Evolutionary conservation across 2,888 invertebrate genomes (phyloP).

Genomic region (Aethes cnicana): DNA sequence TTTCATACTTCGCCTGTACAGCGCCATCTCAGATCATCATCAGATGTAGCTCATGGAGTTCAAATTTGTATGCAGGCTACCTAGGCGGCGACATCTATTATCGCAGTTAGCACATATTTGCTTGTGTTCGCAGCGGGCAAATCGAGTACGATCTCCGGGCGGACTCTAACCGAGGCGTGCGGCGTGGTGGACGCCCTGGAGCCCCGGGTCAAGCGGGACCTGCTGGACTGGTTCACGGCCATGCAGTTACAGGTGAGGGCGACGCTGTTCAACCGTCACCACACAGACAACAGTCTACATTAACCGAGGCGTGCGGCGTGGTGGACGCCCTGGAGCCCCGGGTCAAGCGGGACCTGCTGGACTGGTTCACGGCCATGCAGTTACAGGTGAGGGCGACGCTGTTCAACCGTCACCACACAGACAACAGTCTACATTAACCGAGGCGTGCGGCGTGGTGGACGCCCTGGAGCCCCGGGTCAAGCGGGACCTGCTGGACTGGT

Average conservation of each 20-base stretch:
- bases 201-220: constrained; percentile 90
- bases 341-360: constrained; percentile 92
- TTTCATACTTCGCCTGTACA: no score
- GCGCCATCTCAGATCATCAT: no score
- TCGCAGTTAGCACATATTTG: no score
- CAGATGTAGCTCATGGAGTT: no score
- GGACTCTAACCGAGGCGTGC: constrained; percentile 66
- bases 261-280: not conserved
- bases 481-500: constrained; percentile 94
- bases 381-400: constrained; percentile 77
- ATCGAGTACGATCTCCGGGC: constrained; percentile 53
- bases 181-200: constrained; percentile 84
- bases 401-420: not conserved
- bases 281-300: constrained; percentile 42
- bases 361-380: constrained; percentile 94
- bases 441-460: constrained; percentile 67
- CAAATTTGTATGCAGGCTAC: no score
- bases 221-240: constrained; percentile 94
- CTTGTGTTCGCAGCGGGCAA: constrained; percentile 46
- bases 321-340: constrained; percentile 87
- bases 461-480: constrained; percentile 92
- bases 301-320: constrained; percentile 66
- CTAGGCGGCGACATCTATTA: no score
- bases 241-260: constrained; percentile 86
- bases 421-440: constrained; percentile 63